Evolutionary conservation across 2,888 invertebrate species (phyloP).

Genomic region (Acanthosepion pharaonis): DNA sequence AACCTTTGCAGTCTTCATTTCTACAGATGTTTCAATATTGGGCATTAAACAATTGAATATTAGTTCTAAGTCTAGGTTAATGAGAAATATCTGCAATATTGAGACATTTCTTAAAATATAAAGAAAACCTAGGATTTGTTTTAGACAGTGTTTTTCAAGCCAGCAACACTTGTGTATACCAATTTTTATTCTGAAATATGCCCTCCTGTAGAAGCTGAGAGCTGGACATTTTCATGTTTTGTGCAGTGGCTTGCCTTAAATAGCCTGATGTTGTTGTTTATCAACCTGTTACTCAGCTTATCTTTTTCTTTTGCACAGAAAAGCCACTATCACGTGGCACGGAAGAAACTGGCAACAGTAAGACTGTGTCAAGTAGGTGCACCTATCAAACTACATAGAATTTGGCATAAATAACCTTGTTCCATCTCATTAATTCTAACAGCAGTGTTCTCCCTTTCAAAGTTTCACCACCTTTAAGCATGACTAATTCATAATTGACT

Average conservation of each 20-base stretch:
- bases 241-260: conserved; percentile 45
- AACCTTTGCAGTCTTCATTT: conserved; percentile 6
- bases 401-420: conserved; percentile 35
- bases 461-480: neutral
- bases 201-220: conserved; percentile 42
- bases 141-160: neutral
- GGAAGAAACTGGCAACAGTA: conserved; percentile 44
- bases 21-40: neutral
- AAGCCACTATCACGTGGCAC: conserved; percentile 40
- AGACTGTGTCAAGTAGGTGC: conserved; percentile 44
- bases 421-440: conserved; percentile 33
- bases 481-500: neutral
- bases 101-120: neutral
- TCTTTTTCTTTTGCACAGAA: conserved; percentile 46
- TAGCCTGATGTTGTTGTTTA: conserved; percentile 43
- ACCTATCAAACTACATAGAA: conserved; percentile 38
- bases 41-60: neutral
- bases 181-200: neutral
- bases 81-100: neutral
- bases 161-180: neutral
- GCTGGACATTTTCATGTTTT: neutral
- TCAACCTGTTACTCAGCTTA: conserved; percentile 37
- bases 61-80: neutral
- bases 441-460: neutral
- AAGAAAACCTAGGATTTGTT: neutral